These are phyloP conservation scores for Drosophila tanythrix DNA, from an alignment of 2,888 invertebrate genomes.

Conservation along the genomic window DNA sequence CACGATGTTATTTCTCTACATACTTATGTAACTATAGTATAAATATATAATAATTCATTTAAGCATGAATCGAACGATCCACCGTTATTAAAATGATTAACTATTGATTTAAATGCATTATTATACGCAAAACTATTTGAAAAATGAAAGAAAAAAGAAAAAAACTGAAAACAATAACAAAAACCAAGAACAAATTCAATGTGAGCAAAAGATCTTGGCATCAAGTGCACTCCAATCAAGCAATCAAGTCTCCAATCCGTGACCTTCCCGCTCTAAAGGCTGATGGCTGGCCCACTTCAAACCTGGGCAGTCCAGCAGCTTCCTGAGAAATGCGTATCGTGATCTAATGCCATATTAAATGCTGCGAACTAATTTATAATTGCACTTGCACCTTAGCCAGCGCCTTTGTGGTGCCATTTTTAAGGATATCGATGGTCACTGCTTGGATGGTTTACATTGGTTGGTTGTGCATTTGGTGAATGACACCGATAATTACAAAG, in stretches of 20 bases:
- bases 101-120: slow-evolving; percentile 59
- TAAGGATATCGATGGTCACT: slow-evolving; percentile 4
- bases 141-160: slow-evolving; percentile 29
- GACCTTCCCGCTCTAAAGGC: not conserved
- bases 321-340: slow-evolving; percentile 1
- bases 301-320: not conserved
- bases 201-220: slow-evolving; percentile 29
- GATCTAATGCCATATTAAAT: slow-evolving; percentile 40
- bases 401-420: not conserved
- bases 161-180: slow-evolving; percentile 41
- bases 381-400: slow-evolving; percentile 3
- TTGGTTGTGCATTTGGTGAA: slow-evolving; percentile 24
- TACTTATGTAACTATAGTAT: slow-evolving; percentile 48
- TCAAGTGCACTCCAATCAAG: slow-evolving; percentile 12
- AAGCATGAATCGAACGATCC: slow-evolving; percentile 82
- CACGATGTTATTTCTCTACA: slow-evolving; percentile 58
- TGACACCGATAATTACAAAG: slow-evolving; percentile 35
- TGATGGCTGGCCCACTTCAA: slow-evolving; percentile 5
- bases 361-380: slow-evolving; percentile 17
- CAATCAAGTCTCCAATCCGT: not conserved
- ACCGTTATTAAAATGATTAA: slow-evolving; percentile 82
- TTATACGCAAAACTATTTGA: slow-evolving; percentile 32
- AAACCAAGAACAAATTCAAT: slow-evolving; percentile 43
- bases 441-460: not conserved
- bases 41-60: slow-evolving; percentile 70